Base-by-base conservation (phyloP, 2,113 vertebrate genomes). In the Phaetusa simplex region DNA sequence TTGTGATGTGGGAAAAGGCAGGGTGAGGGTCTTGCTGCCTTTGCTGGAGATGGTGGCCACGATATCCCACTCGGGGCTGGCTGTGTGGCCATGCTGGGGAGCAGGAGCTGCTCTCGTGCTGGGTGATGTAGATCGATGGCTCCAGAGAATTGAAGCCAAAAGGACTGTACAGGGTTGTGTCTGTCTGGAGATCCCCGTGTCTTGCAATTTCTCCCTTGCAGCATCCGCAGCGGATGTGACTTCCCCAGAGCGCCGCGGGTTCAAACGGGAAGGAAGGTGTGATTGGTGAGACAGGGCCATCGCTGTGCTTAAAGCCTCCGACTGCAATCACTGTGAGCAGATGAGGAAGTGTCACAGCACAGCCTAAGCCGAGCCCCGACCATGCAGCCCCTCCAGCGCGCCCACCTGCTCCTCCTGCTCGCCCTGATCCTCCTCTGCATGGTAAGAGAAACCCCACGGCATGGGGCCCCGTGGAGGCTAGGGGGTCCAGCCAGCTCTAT, bases 171-270 rank as follows among this genome's bases (percentile, higher is more conserved):
- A 0, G 59, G 9, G 7, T 17, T 5, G 1, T 24, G 6, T 14
- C 50, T 2, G 0, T 12, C 9, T 7, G 9, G 24, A 53, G 2
- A 12, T 19, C 58, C 55, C 69, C 34, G 0, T 2, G 0, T 4
- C 42, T 30, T 20, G n/a, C 38, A 7, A 29, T 18, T 17, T 52
- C 36, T 45, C 3, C 12, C 36, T 47, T 1, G 0, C 43, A 10
- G 40, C 47, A 34, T 9, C 1, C 0, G 21, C 71, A 16, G 38
- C 5, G 0, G 10, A 6, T 3, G 18, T 0, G 0, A 56, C 85
- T 85, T 88, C 76, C 53, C 49, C 55, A 43, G 53, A 40, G 1
- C 0, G 0, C 11, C 9, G 2, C 1, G 21, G 7, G 18, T 38
- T 15, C 8, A 36, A 56, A 6, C 8, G 43, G 74, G 18, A 11